Conservation (phyloP, 2,888 invertebrate species). For the Mystacides longicornis region DNA sequence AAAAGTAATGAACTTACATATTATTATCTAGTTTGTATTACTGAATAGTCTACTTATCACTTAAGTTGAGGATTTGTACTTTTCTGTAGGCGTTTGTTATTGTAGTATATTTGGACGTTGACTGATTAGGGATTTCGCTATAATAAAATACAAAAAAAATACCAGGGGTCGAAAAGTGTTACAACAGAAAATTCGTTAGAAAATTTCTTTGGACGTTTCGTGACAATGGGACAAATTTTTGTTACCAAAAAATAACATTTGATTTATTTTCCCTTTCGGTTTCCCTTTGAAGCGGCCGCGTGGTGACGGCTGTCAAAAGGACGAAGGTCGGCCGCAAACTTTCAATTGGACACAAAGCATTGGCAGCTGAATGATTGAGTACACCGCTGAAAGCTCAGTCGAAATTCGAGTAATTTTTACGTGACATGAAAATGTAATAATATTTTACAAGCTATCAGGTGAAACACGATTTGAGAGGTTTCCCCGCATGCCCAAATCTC, state of each 20-base stretch:
- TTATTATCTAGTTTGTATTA: too few relatives aligned
- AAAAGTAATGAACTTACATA: too few relatives aligned
- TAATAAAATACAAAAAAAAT: too few relatives aligned
- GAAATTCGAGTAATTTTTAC: not conserved
- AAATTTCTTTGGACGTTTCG: not conserved
- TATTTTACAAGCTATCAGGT: too few relatives aligned
- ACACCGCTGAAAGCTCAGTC: not conserved
- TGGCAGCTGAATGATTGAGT: not conserved
- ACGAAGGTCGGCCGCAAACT: conserved; percentile 4
- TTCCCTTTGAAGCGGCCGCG: not conserved
- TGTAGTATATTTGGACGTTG: too few relatives aligned
- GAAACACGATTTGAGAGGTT: too few relatives aligned
- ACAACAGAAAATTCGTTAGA: not conserved
- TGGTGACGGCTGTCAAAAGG: not conserved
- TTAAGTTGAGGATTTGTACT: too few relatives aligned
- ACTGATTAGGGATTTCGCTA: too few relatives aligned
- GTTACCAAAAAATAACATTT: conserved; percentile 1
- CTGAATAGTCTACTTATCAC: too few relatives aligned
- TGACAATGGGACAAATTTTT: conserved; percentile 7
- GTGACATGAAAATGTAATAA: not conserved
- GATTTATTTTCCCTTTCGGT: conserved; percentile 3
- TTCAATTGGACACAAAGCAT: not conserved
- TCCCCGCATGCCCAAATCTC: too few relatives aligned
- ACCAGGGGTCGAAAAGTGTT: too few relatives aligned
- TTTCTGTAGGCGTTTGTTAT: too few relatives aligned